Evolutionary conservation across 2,113 vertebrate species (phyloP), one percentile per base, ranked within the genome.

Genomic region (Cyanoderma ruficeps): DNA sequence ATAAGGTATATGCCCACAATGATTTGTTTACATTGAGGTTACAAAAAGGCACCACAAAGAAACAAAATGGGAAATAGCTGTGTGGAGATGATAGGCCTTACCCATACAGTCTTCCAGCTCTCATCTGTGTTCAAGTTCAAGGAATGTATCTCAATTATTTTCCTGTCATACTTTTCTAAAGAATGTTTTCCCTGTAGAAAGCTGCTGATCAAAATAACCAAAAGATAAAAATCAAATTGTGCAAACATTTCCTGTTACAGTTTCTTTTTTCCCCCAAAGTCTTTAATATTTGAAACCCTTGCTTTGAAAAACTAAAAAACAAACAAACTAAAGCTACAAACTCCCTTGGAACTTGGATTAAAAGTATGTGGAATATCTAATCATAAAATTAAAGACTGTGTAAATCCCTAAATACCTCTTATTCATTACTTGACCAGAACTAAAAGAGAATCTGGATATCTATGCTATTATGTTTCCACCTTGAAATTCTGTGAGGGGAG

Each of bases 171-270:
- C 5, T 67, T 86, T 61, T 80, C 55, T 30, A 84, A 50, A 56
- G 42, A 82, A 67, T 63, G 35, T 89, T 93, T 95, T 89, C 30
- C 55, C 64, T 74, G 81, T 87, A 82, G 53, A 95, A 94, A 78
- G 24, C 2, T 79, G 27, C 7, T 47, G 90, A 82, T 76, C 52
- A 93, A 91, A 93, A 84, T 49, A 91, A 71, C 49, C 19, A 59
- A 67, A 92, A 90, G 79, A 92, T 83, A 92, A 93, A 92, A 86
- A 90, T 70, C 27, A 15, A 78, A 12, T 52, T 84, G 64, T 56
- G 24, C 64, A 95, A 92, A 44, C 9, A 37, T 39, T 75, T 92
- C 49, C 42, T 55, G 21, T 23, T 77, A 55, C 27, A 67, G 10
- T 19, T 65, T 28, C 22, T 44, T 42, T n/a, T 11, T 15, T 0